A percentile compares a stretch with the other conserved stretches of the same genome.
phyloP scores from a whole-genome alignment of 2,888 invertebrate genomes.

The Aphidius colemani region DNA sequence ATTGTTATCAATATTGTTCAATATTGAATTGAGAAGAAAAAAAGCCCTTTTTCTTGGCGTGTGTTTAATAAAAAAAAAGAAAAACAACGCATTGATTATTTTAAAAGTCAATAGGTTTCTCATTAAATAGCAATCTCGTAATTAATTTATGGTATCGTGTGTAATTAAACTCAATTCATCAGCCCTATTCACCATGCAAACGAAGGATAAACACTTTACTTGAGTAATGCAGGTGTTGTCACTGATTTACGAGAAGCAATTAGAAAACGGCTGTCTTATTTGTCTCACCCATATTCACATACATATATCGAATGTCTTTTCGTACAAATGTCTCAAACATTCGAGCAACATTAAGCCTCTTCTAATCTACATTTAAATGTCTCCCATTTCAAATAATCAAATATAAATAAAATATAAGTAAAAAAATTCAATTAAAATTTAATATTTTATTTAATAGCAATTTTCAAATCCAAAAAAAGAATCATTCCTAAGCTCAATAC shows the following conservation, averaged over 20 bases:
- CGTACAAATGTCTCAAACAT: slow-evolving; percentile 52
- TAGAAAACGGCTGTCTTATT: slow-evolving; percentile 58
- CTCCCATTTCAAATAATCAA: slow-evolving; percentile 8
- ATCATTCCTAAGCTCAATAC: too few species aligned
- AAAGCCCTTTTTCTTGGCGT: too few species aligned
- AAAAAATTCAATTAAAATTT: background rate
- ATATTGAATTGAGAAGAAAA: background rate
- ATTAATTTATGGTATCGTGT: background rate
- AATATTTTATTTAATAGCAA: too few species aligned
- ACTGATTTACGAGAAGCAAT: slow-evolving; percentile 59
- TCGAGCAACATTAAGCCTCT: slow-evolving; percentile 52
- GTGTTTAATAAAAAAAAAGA: too few species aligned
- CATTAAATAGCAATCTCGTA: too few species aligned
- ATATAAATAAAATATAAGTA: background rate
- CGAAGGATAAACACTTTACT: slow-evolving; percentile 49
- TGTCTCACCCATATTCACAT: slow-evolving; percentile 38
- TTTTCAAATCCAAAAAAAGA: too few species aligned
- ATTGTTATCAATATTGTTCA: background rate
- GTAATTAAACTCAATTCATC: slow-evolving; percentile 7
- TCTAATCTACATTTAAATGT: slow-evolving; percentile 53
- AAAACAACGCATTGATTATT: too few species aligned
- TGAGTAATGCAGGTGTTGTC: slow-evolving; percentile 58
- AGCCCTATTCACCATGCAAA: background rate
- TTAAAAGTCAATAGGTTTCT: too few species aligned
- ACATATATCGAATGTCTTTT: slow-evolving; percentile 14